Conservation (phyloP, 2,888 invertebrate genomes). For the Bhutanitis thaidina region DNA sequence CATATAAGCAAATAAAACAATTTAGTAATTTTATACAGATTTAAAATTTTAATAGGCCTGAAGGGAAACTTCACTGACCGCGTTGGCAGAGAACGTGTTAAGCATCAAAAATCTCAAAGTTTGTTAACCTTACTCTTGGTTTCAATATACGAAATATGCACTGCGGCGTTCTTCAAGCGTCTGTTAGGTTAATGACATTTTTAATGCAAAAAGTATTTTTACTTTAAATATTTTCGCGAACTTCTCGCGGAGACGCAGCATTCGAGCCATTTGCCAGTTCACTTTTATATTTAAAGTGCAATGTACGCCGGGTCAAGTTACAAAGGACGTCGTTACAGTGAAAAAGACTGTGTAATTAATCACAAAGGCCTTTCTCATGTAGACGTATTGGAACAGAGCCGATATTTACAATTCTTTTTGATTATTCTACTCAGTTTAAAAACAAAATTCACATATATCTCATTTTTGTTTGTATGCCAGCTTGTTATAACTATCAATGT, state of each 20-base stretch:
- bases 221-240: background rate
- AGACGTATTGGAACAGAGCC: slow-evolving; percentile 26
- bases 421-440: too few species aligned
- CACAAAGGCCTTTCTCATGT: slow-evolving; percentile 28
- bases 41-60: too few species aligned
- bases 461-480: too few species aligned
- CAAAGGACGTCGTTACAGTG: slow-evolving; percentile 35
- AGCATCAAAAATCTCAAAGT: too few species aligned
- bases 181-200: background rate
- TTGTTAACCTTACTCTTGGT: too few species aligned
- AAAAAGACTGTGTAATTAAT: slow-evolving; percentile 30
- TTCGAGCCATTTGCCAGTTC: slow-evolving; percentile 13
- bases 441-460: too few species aligned
- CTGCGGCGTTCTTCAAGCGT: background rate
- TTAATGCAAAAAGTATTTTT: background rate
- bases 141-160: too few species aligned
- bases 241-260: background rate
- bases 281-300: slow-evolving; percentile 31
- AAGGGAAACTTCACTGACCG: too few species aligned
- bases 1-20: too few species aligned
- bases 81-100: too few species aligned
- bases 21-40: too few species aligned
- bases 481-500: too few species aligned
- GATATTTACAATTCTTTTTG: slow-evolving; percentile 23
- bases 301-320: slow-evolving; percentile 32